Base-by-base conservation (phyloP, 2,888 invertebrate genomes). In the Cynaeus angustus region DNA sequence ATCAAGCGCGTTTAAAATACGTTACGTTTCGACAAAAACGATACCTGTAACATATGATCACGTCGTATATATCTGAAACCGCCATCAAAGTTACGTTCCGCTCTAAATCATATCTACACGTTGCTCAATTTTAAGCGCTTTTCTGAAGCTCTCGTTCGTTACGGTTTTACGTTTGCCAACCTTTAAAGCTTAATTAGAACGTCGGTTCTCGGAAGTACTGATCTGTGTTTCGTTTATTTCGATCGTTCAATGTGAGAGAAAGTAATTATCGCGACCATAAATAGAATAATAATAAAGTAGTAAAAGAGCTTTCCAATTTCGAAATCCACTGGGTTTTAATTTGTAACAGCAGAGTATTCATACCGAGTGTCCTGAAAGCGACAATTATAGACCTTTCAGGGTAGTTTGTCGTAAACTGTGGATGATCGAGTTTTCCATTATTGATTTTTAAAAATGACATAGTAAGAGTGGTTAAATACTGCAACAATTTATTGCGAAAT, bases 1-100 rank as follows among this genome's bases (percentile, higher is more conserved):
- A 59, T 59, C 59, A 59, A 59, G 30, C 59, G 46, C 45, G 56
- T 43, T 58, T 43, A 58, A 58, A 58, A 58, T 58, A 58, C 43
- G 56, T 41, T 58, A 28, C 28, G 43, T 43, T 45, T 41, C 43
- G 41, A 4, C 45, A 43, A 58, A 58, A 58, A 26, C 45, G 41
- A 58, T 58, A 58, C 56, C 41, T 45, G 56, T 33, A 43, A 46
- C 46, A 16, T 46, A 46, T 16, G 46, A 46, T 16, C 46, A 6
- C 8, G 46, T 46, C 46, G 16, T 46, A 9, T 46, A 46, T 46
- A 46, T 46, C 46, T 50, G 14, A 13, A 8, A 30, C 28, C 37
- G 53, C 13, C 58, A 28, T 58, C 45, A 41, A 37, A 53, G 14
- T 21, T 21, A 21, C 21, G 21, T 21, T 12, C 14, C 58, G 45